Percentiles rank a stretch among this genome's conserved stretches.
These are phyloP conservation scores for Pantelozetes paolii DNA, from an alignment of 2,888 invertebrate species.

Conservation along the genomic window DNA sequence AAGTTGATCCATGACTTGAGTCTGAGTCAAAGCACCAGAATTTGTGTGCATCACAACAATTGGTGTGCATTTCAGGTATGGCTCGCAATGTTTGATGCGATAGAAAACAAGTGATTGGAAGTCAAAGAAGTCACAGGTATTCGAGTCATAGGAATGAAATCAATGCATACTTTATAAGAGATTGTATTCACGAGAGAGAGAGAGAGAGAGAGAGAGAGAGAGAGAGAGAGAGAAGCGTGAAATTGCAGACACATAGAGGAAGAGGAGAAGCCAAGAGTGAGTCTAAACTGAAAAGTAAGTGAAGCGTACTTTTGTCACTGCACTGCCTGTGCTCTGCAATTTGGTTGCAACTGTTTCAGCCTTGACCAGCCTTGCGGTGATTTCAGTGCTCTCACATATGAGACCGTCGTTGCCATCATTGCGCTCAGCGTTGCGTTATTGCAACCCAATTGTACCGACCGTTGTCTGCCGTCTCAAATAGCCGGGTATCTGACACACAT, in stretches of 20 bases:
- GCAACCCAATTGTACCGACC: slow-evolving; percentile 22
- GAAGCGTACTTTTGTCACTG: slow-evolving; percentile 28
- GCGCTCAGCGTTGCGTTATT: slow-evolving; percentile 5
- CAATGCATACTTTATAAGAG: neutral
- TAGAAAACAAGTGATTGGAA: neutral
- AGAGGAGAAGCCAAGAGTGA: slow-evolving; percentile 22
- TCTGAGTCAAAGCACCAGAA: neutral
- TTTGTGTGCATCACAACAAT: neutral
- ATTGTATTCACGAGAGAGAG: slow-evolving; percentile 22
- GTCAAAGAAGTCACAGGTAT: slow-evolving; percentile 14
- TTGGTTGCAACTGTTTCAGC: slow-evolving; percentile 36
- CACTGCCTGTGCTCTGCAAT: slow-evolving; percentile 32
- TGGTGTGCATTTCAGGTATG: slow-evolving; percentile 23
- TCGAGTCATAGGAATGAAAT: slow-evolving; percentile 14
- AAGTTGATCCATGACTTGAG: neutral
- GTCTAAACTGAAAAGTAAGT: slow-evolving; percentile 26
- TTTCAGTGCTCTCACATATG: slow-evolving; percentile 8
- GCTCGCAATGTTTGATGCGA: neutral
- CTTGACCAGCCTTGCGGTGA: slow-evolving; percentile 39
- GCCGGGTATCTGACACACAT: slow-evolving; percentile 28
- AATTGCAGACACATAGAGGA: slow-evolving; percentile 32
- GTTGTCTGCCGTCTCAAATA: slow-evolving; percentile 35
- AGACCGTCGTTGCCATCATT: slow-evolving; percentile 3
- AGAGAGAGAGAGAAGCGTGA: slow-evolving; percentile 37
- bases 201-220: slow-evolving; percentile 35